Base-by-base conservation (phyloP, 2,797 vertebrate genomes). In the Chrysocyon brachyurus region DNA sequence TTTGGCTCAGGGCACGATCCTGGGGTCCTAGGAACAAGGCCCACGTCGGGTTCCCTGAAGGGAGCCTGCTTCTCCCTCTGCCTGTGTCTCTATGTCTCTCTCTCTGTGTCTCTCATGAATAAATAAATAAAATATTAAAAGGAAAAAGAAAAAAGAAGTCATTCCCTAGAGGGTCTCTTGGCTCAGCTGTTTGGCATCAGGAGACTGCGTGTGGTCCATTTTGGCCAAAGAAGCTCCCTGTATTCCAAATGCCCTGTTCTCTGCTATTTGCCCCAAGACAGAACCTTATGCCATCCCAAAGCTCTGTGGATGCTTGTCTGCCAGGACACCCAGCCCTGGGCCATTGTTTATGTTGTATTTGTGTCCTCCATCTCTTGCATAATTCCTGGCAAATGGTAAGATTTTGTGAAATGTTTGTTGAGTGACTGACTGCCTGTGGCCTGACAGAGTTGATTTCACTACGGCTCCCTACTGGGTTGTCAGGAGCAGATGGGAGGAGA, bases 321-420 rank as follows among this genome's bases (percentile, higher is more conserved):
- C 49, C 46, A 66, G 0, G 15, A 28, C 14, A 33, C 36, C 21
- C 68, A 79, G 49, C 0, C 3, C 33, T 64, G 52, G 73, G 81
- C 61, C 22, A 57, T 12, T 68, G 40, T 79, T 70, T 79, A 9
- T 54, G 6, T 22, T 5, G 2, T 36, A 46, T 5, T 56, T 70
- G 36, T 19, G 16, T 52, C 40, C 46, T 64, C 61, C 82, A 0
- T 82, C 56, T 79, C 86, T 31, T 54, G n/a, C 28, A 66, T 8
- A 52, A 12, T 75, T 87, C 19, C 66, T 86, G 56, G 68, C 36
- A 61, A 56, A 82, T 22, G 46, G 56, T 22, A 66, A 68, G 7
- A 72, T 57, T 88, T 82, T 88, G 91, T 64, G 77, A 89, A 93
- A 78, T 91, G 33, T 83, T 94, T 88, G n/a, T 79, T 90, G 49